Conservation (phyloP, 1,140 invertebrate species). For the Oncopeltus fasciatus region DNA sequence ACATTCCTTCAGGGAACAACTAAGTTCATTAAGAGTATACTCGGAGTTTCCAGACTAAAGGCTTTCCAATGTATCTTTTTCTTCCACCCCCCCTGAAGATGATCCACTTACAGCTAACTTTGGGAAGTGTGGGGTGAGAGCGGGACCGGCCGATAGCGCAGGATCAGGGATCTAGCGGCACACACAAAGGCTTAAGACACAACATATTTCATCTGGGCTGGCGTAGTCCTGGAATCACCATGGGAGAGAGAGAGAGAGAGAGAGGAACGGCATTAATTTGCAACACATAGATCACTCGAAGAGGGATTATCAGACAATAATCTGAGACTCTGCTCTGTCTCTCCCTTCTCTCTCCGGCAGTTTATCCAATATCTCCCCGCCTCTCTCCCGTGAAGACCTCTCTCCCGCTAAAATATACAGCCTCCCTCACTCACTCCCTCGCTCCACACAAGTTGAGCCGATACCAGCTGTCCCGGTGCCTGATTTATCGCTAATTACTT, state of each 20-base stretch:
- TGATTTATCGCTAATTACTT: constrained; percentile 22
- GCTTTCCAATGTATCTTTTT: too few relatives aligned
- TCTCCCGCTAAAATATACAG: constrained; percentile 21
- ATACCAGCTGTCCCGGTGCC: constrained; percentile 12
- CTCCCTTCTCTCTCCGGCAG: too few relatives aligned
- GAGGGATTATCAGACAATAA: constrained; percentile 17
- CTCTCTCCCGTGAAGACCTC: neutral
- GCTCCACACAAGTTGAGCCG: constrained; percentile 17
- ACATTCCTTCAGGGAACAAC: too few relatives aligned
- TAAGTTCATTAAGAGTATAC: too few relatives aligned
- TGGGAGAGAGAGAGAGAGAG: neutral
- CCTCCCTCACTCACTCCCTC: too few relatives aligned
- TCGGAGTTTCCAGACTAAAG: too few relatives aligned
- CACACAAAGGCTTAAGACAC: constrained; percentile 8
- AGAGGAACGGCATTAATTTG: constrained; percentile 15
- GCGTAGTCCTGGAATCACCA: constrained; percentile 9
- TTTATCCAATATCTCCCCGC: constrained; percentile 17
- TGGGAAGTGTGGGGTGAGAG: neutral
- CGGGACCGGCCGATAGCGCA: neutral
- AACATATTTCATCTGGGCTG: constrained; percentile 15
- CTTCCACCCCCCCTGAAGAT: too few relatives aligned
- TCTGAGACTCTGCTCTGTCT: constrained; percentile 15
- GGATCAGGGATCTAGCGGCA: neutral
- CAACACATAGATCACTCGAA: constrained; percentile 17
- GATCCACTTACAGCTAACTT: too few relatives aligned